phyloP scores from a whole-genome alignment of 1,140 invertebrate species.

The Laupala kohalensis region DNA sequence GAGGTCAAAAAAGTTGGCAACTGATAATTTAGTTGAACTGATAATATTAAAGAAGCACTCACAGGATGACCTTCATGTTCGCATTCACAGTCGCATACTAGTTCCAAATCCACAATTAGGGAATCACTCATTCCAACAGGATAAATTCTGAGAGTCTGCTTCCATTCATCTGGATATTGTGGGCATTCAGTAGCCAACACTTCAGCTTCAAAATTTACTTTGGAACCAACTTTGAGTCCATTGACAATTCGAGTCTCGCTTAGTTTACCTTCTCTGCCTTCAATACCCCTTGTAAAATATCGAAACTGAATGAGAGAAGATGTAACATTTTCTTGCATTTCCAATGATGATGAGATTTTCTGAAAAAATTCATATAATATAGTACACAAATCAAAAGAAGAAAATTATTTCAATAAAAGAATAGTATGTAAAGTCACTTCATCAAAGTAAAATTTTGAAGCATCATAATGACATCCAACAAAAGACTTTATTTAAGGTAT shows the following conservation, averaged over 20 bases:
- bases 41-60: background rate
- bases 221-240: slow-evolving; percentile 69
- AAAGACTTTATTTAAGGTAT: too few relatives aligned
- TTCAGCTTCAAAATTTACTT: slow-evolving; percentile 45
- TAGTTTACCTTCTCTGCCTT: slow-evolving; percentile 24
- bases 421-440: too few relatives aligned
- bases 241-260: slow-evolving; percentile 72
- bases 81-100: slow-evolving; percentile 83
- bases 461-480: too few relatives aligned
- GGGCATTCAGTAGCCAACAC: slow-evolving; percentile 62
- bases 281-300: background rate
- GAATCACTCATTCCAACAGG: slow-evolving; percentile 85
- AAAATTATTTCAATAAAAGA: too few relatives aligned
- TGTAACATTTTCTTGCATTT: background rate
- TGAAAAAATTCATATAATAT: too few relatives aligned
- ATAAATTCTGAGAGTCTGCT: slow-evolving; percentile 72
- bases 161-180: slow-evolving; percentile 59
- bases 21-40: background rate
- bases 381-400: too few relatives aligned
- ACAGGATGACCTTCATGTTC: slow-evolving; percentile 33
- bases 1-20: background rate
- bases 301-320: background rate
- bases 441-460: too few relatives aligned
- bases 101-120: slow-evolving; percentile 68
- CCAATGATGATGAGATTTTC: background rate